Percentiles rank a stretch among this genome's conserved stretches.
phyloP scores from a whole-genome alignment of 1,140 invertebrate genomes.

The Apis dorsata region DNA sequence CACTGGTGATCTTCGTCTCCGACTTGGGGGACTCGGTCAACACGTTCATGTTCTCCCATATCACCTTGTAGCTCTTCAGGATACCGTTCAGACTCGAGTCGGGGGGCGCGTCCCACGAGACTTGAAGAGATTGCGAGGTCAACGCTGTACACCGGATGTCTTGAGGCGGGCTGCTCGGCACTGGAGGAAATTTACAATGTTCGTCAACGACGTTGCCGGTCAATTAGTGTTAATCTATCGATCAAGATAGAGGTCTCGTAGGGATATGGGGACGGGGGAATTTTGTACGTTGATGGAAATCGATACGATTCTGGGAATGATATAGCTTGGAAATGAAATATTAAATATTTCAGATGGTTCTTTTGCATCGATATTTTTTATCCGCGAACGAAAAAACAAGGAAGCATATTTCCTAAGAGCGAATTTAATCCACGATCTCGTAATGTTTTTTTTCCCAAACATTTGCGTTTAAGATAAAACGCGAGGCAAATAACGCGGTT shows the following conservation, averaged over 20 bases:
- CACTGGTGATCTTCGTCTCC: slow-evolving; percentile 85
- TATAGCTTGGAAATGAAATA: no score
- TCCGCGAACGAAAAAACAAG: no score
- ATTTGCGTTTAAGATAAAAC: not conserved
- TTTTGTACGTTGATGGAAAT: no score
- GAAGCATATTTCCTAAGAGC: no score
- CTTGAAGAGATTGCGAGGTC: slow-evolving; percentile 90
- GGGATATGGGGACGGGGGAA: no score
- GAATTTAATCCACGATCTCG: no score
- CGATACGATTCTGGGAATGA: no score
- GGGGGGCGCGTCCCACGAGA: slow-evolving; percentile 92
- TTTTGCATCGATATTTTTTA: no score
- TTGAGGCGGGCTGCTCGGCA: slow-evolving; percentile 89
- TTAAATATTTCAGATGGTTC: no score
- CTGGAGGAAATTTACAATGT: slow-evolving; percentile 75
- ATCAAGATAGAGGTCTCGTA: no score
- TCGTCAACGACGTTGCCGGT: not conserved
- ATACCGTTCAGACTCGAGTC: slow-evolving; percentile 91
- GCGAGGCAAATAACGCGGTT: not conserved
- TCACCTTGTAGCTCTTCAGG: slow-evolving; percentile 93
- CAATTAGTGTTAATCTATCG: slow-evolving; percentile 1
- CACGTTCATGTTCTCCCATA: slow-evolving; percentile 82
- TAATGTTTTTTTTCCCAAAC: no score
- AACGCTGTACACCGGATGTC: slow-evolving; percentile 88
- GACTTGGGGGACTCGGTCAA: slow-evolving; percentile 73